Evolutionary conservation across 2,888 invertebrate species (phyloP).

Genomic region (Oasisia sp.): DNA sequence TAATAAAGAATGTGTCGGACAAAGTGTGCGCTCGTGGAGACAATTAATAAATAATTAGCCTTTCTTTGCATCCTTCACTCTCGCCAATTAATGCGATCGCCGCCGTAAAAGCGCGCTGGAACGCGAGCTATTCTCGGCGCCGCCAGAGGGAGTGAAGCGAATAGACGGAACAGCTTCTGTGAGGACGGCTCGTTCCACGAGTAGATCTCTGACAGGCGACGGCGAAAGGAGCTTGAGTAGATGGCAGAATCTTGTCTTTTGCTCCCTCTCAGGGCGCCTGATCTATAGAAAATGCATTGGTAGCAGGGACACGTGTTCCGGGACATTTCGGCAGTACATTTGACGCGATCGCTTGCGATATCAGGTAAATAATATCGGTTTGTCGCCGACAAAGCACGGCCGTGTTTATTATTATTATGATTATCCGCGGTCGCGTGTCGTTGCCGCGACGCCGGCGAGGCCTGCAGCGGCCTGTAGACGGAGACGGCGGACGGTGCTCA

Average conservation of each 20-base stretch:
- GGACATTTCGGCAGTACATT: not conserved
- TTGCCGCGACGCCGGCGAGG: not conserved
- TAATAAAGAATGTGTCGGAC: not conserved
- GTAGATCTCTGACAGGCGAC: not conserved
- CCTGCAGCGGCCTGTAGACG: not conserved
- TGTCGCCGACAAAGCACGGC: slow-evolving; percentile 8
- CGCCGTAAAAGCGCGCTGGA: not conserved
- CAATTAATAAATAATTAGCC: not conserved
- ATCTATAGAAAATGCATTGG: not conserved
- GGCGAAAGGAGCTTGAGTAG: not conserved
- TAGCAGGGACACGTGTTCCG: not conserved
- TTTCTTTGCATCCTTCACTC: not conserved
- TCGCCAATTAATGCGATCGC: not conserved
- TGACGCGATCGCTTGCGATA: not conserved
- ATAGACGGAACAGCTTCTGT: not conserved
- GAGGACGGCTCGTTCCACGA: not conserved
- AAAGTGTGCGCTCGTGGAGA: not conserved
- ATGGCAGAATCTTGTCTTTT: not conserved
- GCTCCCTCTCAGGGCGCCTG: not conserved
- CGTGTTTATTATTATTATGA: not conserved
- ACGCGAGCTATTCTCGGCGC: slow-evolving; percentile 1
- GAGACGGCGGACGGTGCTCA: not conserved
- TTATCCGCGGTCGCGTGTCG: not conserved
- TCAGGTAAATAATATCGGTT: not conserved
- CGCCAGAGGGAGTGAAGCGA: not conserved